These are phyloP conservation scores for Plestiodon gilberti DNA, from an alignment of 2,113 vertebrate species.

Conservation along the genomic window DNA sequence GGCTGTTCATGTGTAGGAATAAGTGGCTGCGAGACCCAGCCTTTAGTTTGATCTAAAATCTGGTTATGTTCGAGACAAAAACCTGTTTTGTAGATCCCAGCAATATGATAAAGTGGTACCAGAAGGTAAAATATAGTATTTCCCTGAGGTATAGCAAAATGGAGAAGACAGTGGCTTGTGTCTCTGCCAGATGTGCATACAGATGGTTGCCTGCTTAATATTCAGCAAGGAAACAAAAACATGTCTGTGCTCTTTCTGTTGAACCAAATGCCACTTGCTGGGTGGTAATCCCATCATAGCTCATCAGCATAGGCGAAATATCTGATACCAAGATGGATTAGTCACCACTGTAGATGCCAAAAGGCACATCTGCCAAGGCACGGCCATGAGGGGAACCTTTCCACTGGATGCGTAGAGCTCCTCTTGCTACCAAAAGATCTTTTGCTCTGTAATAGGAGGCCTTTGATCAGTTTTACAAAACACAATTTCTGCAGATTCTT, in stretches of 20 bases:
- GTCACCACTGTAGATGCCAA: neutral
- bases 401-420: neutral
- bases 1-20: neutral
- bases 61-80: neutral
- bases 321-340: neutral
- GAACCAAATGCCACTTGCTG: neutral
- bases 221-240: neutral
- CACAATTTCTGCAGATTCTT: neutral
- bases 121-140: neutral
- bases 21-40: neutral
- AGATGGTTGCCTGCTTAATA: neutral
- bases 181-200: neutral
- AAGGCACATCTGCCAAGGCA: neutral
- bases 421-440: neutral
- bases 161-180: neutral
- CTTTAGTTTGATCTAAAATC: neutral
- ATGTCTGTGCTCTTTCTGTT: neutral
- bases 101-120: neutral
- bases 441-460: neutral
- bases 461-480: neutral
- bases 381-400: neutral
- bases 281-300: neutral
- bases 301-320: neutral
- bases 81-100: neutral
- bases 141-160: neutral